A percentile compares a stretch with the other conserved stretches of the same genome.
Evolutionary conservation across 2,888 invertebrate species (phyloP).

Genomic region (Eulithis prunata): DNA sequence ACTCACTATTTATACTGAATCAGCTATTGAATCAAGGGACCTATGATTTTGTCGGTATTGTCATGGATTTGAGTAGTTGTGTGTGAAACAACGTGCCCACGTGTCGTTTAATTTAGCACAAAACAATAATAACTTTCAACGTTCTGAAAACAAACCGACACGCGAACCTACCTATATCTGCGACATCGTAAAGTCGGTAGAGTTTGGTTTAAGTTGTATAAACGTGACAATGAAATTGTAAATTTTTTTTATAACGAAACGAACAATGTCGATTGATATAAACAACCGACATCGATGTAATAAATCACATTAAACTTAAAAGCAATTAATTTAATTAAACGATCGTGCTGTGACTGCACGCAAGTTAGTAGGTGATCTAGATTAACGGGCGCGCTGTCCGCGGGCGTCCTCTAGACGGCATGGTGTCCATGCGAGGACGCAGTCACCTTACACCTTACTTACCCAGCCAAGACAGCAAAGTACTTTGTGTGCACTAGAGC

Average conservation of each 20-base stretch:
- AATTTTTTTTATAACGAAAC: too few species aligned
- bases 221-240: too few species aligned
- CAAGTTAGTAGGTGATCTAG: constrained; percentile 40
- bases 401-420: constrained; percentile 68
- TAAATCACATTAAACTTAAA: constrained; percentile 33
- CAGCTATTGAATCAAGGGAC: constrained; percentile 15
- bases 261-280: too few species aligned
- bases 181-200: too few species aligned
- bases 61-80: neutral
- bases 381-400: constrained; percentile 54
- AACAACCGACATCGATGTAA: constrained; percentile 9
- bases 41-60: constrained; percentile 4
- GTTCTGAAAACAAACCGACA: too few species aligned
- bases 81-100: neutral
- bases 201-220: too few species aligned
- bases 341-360: constrained; percentile 37
- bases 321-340: constrained; percentile 23
- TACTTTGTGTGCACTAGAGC: constrained; percentile 35
- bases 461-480: constrained; percentile 24
- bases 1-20: constrained; percentile 30
- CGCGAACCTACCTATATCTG: too few species aligned
- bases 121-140: too few species aligned
- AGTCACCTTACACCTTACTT: constrained; percentile 52
- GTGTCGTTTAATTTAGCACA: too few species aligned
- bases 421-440: constrained; percentile 59